Evolutionary conservation across 1,140 invertebrate genomes (phyloP), one percentile per base, ranked within the genome.

Genomic region (Apis dorsata): DNA sequence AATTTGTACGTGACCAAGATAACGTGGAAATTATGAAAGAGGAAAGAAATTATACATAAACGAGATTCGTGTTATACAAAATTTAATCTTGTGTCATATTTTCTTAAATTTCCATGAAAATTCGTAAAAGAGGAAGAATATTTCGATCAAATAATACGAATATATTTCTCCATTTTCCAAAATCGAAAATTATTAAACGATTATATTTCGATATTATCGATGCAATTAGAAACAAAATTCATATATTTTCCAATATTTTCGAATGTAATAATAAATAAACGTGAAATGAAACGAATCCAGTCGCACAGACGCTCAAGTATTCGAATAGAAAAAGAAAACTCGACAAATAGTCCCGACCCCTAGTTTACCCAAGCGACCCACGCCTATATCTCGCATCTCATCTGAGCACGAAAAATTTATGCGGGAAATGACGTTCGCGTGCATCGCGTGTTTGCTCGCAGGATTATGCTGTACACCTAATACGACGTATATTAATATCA

Each of bases 371-470:
- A 59, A 69, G 57, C 51, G 17, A 53, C 59, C 53, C 66, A 15
- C 60, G 60, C 44, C 60, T 69, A 13, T 77, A 76, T 82, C 55
- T 51, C 24, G 63, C 51, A 55, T 55, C 24, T 60, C 44, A 77
- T 82, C 80, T 60, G 10, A 8, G 17, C 69, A 74, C 19, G 70
- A 65, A 65, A 71, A 53, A 74, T 81, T 72, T 74, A 74, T 66
- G 70, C 60, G 72, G 60, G 53, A 66, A 74, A 19, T 81, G 51
- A 44, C 70, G 79, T 55, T 65, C 78, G 34, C 34, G 59, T 74
- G 79, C 60, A 71, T 81, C 79, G 79, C 79, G 79, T 81, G 79
- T 74, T 81, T 71, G 63, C 72, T 57, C 63, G 70, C 70, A 44
- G 51, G 28, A 74, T 81, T 81, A 73, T 74, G 63, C 70, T 24